Evolutionary conservation across 2,797 vertebrate species (phyloP).

Genomic region (Protonibea diacanthus): DNA sequence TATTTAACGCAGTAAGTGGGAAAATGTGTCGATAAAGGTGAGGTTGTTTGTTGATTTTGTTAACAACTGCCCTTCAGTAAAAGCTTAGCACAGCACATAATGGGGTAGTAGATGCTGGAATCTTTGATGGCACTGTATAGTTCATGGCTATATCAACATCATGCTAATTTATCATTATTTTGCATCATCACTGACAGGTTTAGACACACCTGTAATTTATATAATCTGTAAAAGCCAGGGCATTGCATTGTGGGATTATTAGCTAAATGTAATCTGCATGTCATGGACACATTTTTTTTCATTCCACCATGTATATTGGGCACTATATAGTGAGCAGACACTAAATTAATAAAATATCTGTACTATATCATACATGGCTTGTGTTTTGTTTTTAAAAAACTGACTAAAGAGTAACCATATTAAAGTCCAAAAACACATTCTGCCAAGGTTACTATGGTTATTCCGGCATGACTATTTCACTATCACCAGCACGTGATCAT

Average conservation of each 20-base stretch:
- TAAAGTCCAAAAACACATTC: constrained; percentile 2
- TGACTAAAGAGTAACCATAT: background rate
- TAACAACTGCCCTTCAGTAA: too few relatives aligned
- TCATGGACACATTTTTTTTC: background rate
- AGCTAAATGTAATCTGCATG: background rate
- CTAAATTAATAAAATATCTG: background rate
- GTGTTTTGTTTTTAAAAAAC: background rate
- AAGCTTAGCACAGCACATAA: too few relatives aligned
- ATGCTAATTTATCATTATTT: too few relatives aligned
- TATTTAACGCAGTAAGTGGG: background rate
- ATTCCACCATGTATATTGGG: background rate
- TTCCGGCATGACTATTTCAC: constrained; percentile 9
- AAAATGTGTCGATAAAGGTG: too few relatives aligned
- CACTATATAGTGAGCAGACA: background rate
- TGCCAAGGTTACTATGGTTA: constrained; percentile 15
- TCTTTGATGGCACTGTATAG: too few relatives aligned
- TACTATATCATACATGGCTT: background rate
- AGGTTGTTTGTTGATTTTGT: too few relatives aligned
- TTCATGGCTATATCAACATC: too few relatives aligned
- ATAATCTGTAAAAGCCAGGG: too few relatives aligned
- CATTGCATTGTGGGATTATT: background rate
- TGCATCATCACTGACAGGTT: background rate
- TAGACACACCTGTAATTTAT: background rate
- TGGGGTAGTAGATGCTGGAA: too few relatives aligned
- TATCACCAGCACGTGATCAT: background rate